A percentile compares a stretch with the other conserved stretches of the same genome.
phyloP scores from a whole-genome alignment of 2,113 vertebrate species.

The Sylvietta virens region DNA sequence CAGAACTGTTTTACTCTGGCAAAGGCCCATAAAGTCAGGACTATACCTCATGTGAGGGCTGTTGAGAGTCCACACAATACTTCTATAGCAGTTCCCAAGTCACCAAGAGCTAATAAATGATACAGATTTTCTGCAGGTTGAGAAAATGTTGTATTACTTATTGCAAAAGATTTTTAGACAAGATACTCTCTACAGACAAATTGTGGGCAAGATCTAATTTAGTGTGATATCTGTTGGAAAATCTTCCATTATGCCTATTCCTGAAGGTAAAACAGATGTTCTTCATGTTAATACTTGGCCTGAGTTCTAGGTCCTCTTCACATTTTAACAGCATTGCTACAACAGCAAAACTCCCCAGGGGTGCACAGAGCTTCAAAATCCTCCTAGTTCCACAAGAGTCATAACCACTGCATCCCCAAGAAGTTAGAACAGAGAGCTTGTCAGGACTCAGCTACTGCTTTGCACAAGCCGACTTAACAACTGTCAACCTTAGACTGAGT shows the following conservation, averaged over 20 bases:
- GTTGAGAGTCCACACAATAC: neutral
- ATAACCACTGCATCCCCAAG: neutral
- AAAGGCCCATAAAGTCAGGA: neutral
- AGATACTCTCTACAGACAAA: neutral
- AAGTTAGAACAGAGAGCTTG: neutral
- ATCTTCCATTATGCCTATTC: neutral
- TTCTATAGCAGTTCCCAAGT: neutral
- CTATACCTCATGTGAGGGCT: neutral
- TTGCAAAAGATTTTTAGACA: neutral
- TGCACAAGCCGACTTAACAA: neutral
- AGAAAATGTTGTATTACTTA: neutral
- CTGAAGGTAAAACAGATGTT: neutral
- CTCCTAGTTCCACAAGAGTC: neutral
- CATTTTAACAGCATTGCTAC: neutral
- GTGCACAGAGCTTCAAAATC: neutral
- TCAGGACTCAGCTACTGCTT: neutral
- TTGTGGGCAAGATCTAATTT: neutral
- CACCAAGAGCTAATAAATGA: neutral
- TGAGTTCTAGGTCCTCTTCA: neutral
- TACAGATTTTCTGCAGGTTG: neutral
- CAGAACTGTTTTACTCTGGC: neutral
- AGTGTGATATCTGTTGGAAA: neutral
- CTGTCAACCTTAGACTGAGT: neutral
- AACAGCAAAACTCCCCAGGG: neutral
- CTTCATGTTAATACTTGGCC: neutral